Base-by-base conservation (phyloP, 2,888 invertebrate species). In the Eristalis intricaria region DNA sequence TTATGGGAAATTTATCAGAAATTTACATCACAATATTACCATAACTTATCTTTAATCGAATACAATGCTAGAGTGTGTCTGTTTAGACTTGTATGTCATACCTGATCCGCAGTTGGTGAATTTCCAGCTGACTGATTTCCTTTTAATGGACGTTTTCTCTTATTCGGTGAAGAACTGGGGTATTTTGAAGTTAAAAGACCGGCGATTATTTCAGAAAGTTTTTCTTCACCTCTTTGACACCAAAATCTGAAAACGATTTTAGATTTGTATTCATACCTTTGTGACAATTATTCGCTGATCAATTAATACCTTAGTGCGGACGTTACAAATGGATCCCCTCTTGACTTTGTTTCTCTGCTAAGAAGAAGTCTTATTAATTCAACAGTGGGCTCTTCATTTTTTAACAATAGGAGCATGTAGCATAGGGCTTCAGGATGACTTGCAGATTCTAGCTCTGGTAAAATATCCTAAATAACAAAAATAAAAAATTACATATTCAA, bases 351-450 rank as follows among this genome's bases (percentile, higher is more conserved):
- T 90, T 96, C 95, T 88, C 97, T 95, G 89, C 96, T 96, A 90
- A 99, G 95, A 90, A 99, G 94, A 89, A 97, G 96, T 90, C 97
- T 95, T 89, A 99, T 94, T 89, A 98, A 95, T 91, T 98, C 98
- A 88, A 96, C 95, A 23, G 97, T 96, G 23, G 98, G 98, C 91
- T 96, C 96, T 93, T 98, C 98, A 93, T 97, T 97, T 93, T 98
- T 98, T 89, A 99, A 94, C 95, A 98, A 96, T 89, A 99, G 94
- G 90, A 98, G 94, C 90, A 99, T 96, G 87, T 97, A 96, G 43
- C 98, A 97, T 35, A 99, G 94, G 0, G 99, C 99, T 94, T 99
- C 99, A 0, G 98, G 96, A 92, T 99, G 98, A 90, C 96, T 96
- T 91, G 96, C 95, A 92, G 96, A 96, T 90, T 97, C 96, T 84